Conservation (phyloP, 2,888 invertebrate genomes). For the Cerceris rybyensis region DNA sequence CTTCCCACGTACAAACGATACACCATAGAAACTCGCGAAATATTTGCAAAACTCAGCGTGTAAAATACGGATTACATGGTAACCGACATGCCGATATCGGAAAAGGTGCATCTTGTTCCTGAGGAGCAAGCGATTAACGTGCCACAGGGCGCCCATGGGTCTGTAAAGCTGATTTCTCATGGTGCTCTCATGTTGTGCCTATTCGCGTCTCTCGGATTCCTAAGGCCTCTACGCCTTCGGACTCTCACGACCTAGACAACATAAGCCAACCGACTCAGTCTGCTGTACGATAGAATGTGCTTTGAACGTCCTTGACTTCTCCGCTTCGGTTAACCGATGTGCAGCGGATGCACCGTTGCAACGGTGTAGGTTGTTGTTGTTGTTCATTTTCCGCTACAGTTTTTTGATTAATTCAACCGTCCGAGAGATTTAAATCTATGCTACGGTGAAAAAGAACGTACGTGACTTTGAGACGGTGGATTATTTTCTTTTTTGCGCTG, state of each 20-base stretch:
- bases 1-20: too few species aligned
- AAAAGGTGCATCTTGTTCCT: background rate
- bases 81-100: too few species aligned
- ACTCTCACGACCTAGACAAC: conserved; percentile 64
- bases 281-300: conserved; percentile 41
- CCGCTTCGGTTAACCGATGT: conserved; percentile 40
- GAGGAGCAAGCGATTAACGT: conserved; percentile 26
- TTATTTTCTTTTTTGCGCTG: too few species aligned
- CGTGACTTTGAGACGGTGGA: background rate
- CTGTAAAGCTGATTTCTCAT: conserved; percentile 50
- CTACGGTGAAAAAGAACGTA: background rate
- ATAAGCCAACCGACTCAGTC: conserved; percentile 24
- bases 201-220: conserved; percentile 48
- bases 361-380: conserved; percentile 28
- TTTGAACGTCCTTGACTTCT: conserved; percentile 56
- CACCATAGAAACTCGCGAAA: too few species aligned
- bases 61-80: too few species aligned
- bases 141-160: conserved; percentile 10
- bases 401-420: conserved; percentile 36
- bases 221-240: conserved; percentile 45
- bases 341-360: conserved; percentile 52
- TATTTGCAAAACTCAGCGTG: too few species aligned
- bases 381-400: conserved; percentile 38
- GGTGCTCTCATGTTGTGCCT: conserved; percentile 9
- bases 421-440: conserved; percentile 35